phyloP scores from a whole-genome alignment of 2,888 invertebrate genomes.

The Chromoteleia sp. region DNA sequence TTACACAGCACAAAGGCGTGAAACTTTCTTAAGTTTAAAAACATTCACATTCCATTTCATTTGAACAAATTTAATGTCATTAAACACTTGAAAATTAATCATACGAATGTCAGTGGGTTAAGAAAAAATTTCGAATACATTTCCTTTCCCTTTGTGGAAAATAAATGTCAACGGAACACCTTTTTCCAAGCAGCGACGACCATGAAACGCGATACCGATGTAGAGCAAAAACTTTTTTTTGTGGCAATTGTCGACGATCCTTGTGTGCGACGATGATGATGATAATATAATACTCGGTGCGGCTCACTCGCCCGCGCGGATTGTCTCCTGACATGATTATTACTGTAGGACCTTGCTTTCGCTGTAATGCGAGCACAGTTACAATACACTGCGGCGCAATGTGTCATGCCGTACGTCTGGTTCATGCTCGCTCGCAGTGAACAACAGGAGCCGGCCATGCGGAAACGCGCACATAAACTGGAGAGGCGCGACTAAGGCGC shows the following conservation, averaged over 20 bases:
- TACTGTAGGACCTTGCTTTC: conserved; percentile 69
- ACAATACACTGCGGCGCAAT: conserved; percentile 81
- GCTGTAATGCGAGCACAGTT: conserved; percentile 73
- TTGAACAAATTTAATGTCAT: no score
- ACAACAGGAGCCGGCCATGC: conserved; percentile 68
- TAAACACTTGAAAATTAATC: no score
- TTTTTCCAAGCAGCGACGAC: background rate
- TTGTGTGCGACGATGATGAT: conserved; percentile 57
- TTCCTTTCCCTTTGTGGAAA: background rate
- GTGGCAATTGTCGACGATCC: conserved; percentile 50
- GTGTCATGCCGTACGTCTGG: conserved; percentile 81
- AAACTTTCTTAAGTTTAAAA: no score
- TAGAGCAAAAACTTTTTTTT: conserved; percentile 31
- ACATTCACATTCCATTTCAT: no score
- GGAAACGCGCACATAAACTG: conserved; percentile 62
- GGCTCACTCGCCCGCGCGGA: conserved; percentile 70
- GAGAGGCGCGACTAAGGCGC: conserved; percentile 66
- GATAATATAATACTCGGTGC: conserved; percentile 61
- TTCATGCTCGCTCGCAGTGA: conserved; percentile 74
- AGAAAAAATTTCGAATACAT: background rate
- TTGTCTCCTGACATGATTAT: conserved; percentile 78
- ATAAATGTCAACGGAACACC: conserved; percentile 1
- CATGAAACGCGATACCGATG: conserved; percentile 25
- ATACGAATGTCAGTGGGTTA: no score
- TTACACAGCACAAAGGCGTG: no score